phyloP scores from a whole-genome alignment of 2,113 vertebrate species.

The Hirundichthys speculiger region DNA sequence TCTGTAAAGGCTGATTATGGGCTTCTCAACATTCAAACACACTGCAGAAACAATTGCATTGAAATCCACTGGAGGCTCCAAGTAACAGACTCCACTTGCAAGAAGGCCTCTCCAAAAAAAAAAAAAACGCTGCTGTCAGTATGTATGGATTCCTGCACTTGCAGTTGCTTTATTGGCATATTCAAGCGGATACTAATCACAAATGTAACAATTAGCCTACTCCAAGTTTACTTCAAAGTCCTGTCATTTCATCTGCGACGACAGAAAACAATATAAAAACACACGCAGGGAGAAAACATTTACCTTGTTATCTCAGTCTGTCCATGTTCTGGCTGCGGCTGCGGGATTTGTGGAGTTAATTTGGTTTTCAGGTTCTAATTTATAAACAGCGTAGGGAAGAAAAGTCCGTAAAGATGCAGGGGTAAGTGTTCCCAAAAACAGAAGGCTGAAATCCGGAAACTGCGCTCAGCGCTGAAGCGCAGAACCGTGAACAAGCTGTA shows the following conservation, averaged over 20 bases:
- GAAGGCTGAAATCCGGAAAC: slow-evolving; percentile 72
- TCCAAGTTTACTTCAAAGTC: too few relatives aligned
- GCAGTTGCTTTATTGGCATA: too few relatives aligned
- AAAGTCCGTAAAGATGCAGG: too few relatives aligned
- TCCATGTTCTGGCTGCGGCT: slow-evolving; percentile 64
- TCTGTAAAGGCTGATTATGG: background rate
- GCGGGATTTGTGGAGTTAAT: slow-evolving; percentile 30
- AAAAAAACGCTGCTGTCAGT: background rate
- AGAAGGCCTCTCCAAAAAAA: background rate
- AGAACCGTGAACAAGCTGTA: slow-evolving; percentile 42
- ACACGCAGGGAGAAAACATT: slow-evolving; percentile 10
- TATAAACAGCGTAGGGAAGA: slow-evolving; percentile 24
- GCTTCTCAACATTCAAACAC: background rate
- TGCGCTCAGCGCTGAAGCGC: slow-evolving; percentile 49
- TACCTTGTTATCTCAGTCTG: slow-evolving; percentile 75
- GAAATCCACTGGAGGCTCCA: slow-evolving; percentile 2
- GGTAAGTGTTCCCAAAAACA: slow-evolving; percentile 56
- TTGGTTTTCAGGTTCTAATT: background rate
- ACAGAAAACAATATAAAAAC: too few relatives aligned
- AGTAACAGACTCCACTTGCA: slow-evolving; percentile 24
- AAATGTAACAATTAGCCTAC: too few relatives aligned
- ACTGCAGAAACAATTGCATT: background rate
- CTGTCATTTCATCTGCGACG: too few relatives aligned
- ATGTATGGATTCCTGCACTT: too few relatives aligned
- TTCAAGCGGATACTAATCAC: too few relatives aligned